phyloP scores from a whole-genome alignment of 2,797 vertebrate species.

The Paratrypauchen microcephalus region DNA sequence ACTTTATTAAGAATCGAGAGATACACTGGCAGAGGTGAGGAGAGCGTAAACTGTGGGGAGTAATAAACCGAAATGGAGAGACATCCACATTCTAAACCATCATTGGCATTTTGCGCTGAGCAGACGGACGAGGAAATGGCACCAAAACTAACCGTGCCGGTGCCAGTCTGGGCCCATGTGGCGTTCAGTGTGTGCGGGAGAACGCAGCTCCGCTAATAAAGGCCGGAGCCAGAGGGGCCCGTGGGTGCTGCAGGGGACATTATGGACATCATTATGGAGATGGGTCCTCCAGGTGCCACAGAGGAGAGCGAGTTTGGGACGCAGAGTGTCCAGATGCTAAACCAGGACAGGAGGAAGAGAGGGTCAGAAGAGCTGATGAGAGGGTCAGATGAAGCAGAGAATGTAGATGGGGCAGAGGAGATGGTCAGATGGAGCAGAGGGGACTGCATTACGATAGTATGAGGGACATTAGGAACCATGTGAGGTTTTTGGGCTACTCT shows the following conservation, averaged over 20 bases:
- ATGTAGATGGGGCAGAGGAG: too few relatives aligned
- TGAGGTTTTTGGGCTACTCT: too few relatives aligned
- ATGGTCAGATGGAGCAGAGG: too few relatives aligned
- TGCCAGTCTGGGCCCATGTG: constrained; percentile 15
- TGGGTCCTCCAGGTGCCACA: constrained; percentile 55
- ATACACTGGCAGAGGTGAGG: background rate
- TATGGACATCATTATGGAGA: constrained; percentile 60
- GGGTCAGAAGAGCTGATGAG: too few relatives aligned
- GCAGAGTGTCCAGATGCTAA: background rate
- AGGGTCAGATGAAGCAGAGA: too few relatives aligned
- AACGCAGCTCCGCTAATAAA: constrained; percentile 47
- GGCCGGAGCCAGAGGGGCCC: constrained; percentile 44
- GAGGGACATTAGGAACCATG: too few relatives aligned
- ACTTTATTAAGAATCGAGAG: background rate
- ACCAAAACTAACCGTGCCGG: background rate
- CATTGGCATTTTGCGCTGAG: background rate
- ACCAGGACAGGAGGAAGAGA: background rate
- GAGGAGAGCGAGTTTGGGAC: constrained; percentile 25
- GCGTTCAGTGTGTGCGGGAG: constrained; percentile 6
- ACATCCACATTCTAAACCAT: background rate
- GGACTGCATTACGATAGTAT: too few relatives aligned
- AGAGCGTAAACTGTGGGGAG: background rate
- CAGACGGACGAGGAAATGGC: constrained; percentile 10
- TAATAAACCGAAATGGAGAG: background rate
- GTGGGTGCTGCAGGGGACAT: constrained; percentile 40